Evolutionary conservation across 2,888 invertebrate genomes (phyloP).

Genomic region (Mesorhabditis sp.): DNA sequence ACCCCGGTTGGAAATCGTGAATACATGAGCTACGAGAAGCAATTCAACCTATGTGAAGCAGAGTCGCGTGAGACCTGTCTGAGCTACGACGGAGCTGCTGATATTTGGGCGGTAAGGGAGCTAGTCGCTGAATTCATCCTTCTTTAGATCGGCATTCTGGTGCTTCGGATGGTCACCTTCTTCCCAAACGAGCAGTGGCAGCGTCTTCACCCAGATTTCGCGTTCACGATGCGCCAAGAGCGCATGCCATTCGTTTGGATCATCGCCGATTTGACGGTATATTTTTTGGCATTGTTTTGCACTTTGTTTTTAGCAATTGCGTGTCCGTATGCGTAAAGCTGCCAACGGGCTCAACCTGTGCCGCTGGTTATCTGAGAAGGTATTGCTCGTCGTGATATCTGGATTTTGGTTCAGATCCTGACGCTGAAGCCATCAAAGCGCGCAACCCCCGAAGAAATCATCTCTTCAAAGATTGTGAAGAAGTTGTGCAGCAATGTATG

Average conservation of each 20-base stretch:
- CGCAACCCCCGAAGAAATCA: background rate
- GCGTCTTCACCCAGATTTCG: slow-evolving; percentile 32
- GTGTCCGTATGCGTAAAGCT: slow-evolving; percentile 34
- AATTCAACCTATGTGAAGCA: slow-evolving; percentile 16
- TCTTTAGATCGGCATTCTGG: slow-evolving; percentile 25
- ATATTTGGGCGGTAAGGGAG: slow-evolving; percentile 28
- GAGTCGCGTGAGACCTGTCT: slow-evolving; percentile 15
- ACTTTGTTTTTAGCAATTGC: slow-evolving; percentile 32
- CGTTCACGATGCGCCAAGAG: slow-evolving; percentile 31
- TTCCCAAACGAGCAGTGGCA: slow-evolving; percentile 41
- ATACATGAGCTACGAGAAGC: slow-evolving; percentile 41
- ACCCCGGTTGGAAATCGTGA: slow-evolving; percentile 37
- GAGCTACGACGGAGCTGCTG: slow-evolving; percentile 25
- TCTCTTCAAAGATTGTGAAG: background rate
- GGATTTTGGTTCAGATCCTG: background rate
- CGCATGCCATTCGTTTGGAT: slow-evolving; percentile 35
- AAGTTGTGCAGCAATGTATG: background rate
- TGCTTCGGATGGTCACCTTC: slow-evolving; percentile 36
- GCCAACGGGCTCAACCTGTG: slow-evolving; percentile 27
- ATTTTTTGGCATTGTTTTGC: background rate
- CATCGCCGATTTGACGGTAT: slow-evolving; percentile 35
- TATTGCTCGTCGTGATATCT: slow-evolving; percentile 1
- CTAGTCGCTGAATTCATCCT: slow-evolving; percentile 5
- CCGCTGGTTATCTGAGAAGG: slow-evolving; percentile 15
- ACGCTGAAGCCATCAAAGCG: background rate